Conservation (phyloP, 2,797 vertebrate species). For the Erpetoichthys calabaricus region DNA sequence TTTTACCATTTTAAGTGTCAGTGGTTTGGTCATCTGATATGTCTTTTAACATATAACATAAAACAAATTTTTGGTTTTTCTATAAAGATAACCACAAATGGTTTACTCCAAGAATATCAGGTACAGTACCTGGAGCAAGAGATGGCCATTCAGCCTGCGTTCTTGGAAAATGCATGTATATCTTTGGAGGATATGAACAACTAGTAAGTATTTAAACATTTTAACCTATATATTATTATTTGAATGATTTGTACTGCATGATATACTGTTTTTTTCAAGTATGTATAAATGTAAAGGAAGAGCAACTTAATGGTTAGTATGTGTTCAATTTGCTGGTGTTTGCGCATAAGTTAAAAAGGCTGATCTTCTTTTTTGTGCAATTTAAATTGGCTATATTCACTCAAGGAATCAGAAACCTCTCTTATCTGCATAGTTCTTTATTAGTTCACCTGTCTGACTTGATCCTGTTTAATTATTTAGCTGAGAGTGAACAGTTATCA, state of each 20-base stretch:
- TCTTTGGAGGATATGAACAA: slow-evolving; percentile 96
- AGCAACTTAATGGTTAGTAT: neutral
- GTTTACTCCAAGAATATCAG: slow-evolving; percentile 82
- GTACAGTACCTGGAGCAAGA: slow-evolving; percentile 79
- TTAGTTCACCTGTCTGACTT: too few species aligned
- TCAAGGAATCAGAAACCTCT: too few species aligned
- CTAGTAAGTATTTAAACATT: slow-evolving; percentile 55
- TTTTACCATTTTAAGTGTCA: too few species aligned
- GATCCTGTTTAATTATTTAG: too few species aligned
- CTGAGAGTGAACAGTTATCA: too few species aligned
- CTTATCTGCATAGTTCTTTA: too few species aligned
- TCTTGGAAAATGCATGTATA: slow-evolving; percentile 83
- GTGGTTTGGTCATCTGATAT: too few species aligned
- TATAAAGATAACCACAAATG: slow-evolving; percentile 76
- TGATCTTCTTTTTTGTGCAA: too few species aligned
- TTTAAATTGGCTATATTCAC: too few species aligned
- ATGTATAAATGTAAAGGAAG: neutral
- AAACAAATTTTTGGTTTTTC: neutral
- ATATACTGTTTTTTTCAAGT: neutral
- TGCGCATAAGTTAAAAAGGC: neutral
- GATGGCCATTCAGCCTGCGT: slow-evolving; percentile 93
- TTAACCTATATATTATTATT: too few species aligned
- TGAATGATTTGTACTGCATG: too few species aligned
- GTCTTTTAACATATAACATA: too few species aligned
- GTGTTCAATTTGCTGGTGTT: neutral